Evolutionary conservation across 2,888 invertebrate genomes (phyloP), one percentile per base, ranked within the genome.

Genomic region (Clunio marinus): DNA sequence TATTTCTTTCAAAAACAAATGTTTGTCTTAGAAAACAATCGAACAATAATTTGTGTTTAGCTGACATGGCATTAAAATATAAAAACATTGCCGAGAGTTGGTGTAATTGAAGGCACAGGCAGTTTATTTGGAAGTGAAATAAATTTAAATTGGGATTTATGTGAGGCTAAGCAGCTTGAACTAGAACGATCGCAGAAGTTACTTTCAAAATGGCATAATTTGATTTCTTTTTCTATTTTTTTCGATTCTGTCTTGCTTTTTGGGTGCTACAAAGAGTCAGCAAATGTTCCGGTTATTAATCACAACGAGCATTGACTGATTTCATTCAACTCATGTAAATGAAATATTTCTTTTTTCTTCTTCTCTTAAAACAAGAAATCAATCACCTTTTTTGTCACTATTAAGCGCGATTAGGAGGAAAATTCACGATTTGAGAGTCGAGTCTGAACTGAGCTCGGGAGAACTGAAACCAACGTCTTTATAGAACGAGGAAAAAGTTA

Each of bases 391-490:
- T 57, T 15, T 25, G 15, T 24, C 58, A 27, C 28, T 58, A 58
- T 27, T 28, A n/a, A 28, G 27, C 27, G 7, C 27, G 10, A 41
- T 41, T 5, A 41, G 41, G 41, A 15, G 15, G 62, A 62, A 35
- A 45, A 45, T 63, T 63, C 28, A 45, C 63, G 46, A 22, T 45
- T 37, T 37, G 22, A 60, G 20, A 63, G 41, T 63, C 28, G 25
- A 37, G 46, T 63, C 45, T 45, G 25, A n/a, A 63, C 63, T 63
- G 37, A 63, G 25, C 63, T 46, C 46, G 63, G 45, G 63, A 63
- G 45, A 25, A 28, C 13, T 27, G 41, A 24, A 45, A 27, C 45
- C n/a, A 63, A 45, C 63, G 46, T 63, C 63, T 63, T 63, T 63
- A 63, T 63, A 63, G 63, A 45, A 46, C 27, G 10, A 63, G 27